phyloP scores from a whole-genome alignment of 2,113 vertebrate species.

The Corythornis cristatus region DNA sequence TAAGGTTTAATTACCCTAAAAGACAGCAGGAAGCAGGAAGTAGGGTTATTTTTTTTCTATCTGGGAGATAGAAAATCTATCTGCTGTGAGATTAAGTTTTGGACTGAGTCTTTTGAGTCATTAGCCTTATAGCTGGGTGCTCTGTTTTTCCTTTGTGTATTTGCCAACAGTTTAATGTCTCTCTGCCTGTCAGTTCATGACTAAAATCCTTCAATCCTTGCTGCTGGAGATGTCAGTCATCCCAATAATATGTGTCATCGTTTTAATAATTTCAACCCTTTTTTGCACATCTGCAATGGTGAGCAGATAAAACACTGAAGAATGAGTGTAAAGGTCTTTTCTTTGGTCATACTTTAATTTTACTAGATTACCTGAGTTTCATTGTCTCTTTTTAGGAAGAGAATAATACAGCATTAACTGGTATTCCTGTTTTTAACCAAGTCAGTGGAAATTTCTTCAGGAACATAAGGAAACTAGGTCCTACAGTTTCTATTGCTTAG shows the following conservation, averaged over 20 bases:
- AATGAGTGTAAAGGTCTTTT: not conserved
- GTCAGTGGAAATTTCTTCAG: not conserved
- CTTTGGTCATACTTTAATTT: not conserved
- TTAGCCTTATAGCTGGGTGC: not conserved
- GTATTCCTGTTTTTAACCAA: not conserved
- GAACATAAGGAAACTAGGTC: not conserved
- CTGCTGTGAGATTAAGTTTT: not conserved
- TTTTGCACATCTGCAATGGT: not conserved
- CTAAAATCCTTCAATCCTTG: not conserved
- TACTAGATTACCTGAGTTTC: not conserved
- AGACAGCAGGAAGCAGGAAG: not conserved
- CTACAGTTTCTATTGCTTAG: not conserved
- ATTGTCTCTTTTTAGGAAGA: not conserved
- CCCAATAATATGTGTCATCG: not conserved
- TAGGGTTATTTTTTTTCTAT: not conserved
- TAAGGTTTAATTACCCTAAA: not conserved
- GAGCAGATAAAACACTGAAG: not conserved
- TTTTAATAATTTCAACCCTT: not conserved
- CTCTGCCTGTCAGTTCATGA: not conserved
- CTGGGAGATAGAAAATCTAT: not conserved
- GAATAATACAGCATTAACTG: not conserved
- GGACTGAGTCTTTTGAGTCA: not conserved
- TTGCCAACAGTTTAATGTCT: not conserved
- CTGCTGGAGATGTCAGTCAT: not conserved
- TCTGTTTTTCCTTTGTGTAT: not conserved